Base-by-base conservation (phyloP, 2,113 vertebrate species). In the Cyanistes caeruleus region DNA sequence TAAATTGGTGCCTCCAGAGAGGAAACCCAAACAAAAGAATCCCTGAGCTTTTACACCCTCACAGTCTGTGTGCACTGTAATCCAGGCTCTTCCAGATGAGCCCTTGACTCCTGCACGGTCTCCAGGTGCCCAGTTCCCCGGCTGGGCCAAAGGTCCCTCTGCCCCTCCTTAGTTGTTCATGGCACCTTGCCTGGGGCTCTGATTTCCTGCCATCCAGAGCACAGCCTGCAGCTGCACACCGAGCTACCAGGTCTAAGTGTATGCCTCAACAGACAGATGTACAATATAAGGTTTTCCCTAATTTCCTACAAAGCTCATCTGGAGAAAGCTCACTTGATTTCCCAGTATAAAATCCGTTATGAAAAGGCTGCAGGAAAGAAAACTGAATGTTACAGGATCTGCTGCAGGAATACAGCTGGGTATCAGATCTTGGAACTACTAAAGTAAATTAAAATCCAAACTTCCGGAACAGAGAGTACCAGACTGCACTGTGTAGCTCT, bases 91-190 rank as follows among this genome's bases (percentile, higher is more conserved):
- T 76, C n/a, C 41, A 35, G 21, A 14, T 33, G 41, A 20, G 43
- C 19, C 17, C 21, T 49, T 22, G 13, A 30, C 22, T 69, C 25
- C 41, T 56, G 55, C 31, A 8, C 0, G 0, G 25, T 63, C 48
- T 83, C 35, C 0, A 0, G 20, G 24, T 55, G 27, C 65, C 37
- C 30, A 10, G 31, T 35, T 22, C 23, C 15, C 33, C 44, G n/a
- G 17, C 35, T 62, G 14, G 41, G 62, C 24, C n/a, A 41, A 23
- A 53, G 39, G 9, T 69, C 21, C 17, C 24, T 33, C 5, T 35
- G n/a, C 55, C 28, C 28, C 39, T 46, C 20, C 5, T 46, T 53
- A 28, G 15, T 19, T 69, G 10, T 35, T 69, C 14, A 1, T 43
- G 31, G 25, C 35, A 41, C 15, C 15, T 69, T 69, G n/a, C 63